Evolutionary conservation across 2,888 invertebrate genomes (phyloP), one percentile per base, ranked within the genome.

Genomic region (Andrena camellia): DNA sequence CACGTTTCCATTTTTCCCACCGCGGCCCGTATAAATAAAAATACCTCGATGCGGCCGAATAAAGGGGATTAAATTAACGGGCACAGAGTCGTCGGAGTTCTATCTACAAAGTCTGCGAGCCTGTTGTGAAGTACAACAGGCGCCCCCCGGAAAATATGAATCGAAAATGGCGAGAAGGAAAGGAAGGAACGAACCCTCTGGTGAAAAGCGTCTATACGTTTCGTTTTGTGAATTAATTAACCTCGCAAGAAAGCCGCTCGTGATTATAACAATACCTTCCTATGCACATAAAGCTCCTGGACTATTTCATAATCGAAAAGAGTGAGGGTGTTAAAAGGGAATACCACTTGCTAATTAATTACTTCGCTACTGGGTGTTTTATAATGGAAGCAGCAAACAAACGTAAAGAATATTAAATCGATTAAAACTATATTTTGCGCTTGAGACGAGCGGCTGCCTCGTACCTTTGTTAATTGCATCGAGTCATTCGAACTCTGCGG

Each of bases 41-140:
- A 52, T 78, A 66, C 29, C 26, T 26, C 4, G 42, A 33, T 10
- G 52, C 68, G 67, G 31, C 23, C 23, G 54, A 63, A 33, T 60
- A 71, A 74, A 70, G 35, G n/a, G 63, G 73, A 83, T 74, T 70
- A 82, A 73, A 72, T 79, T 60, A 79, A 62, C 29, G 60, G 20
- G n/a, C 7, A 42, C 8, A 42, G 42, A 42, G 42, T 4, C 13
- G 42, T 4, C 13, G 57, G n/a, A 8, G 48, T 20, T n/a, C 2
- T 3, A 33, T 42, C 69, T 64, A 29, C 2, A 33, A 35, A 71
- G 33, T 20, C 17, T 59, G 2, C 8, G 13, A 17, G 48, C 7
- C n/a, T 59, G 26, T 48, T 8, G 23, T 50, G 23, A 62, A 20
- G n/a, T 31, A 59, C 7, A 59, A 66, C 42, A 35, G 31, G 26